Evolutionary conservation across 2,888 invertebrate species (phyloP), one percentile per base, ranked within the genome.

Genomic region (Nomada fucata): DNA sequence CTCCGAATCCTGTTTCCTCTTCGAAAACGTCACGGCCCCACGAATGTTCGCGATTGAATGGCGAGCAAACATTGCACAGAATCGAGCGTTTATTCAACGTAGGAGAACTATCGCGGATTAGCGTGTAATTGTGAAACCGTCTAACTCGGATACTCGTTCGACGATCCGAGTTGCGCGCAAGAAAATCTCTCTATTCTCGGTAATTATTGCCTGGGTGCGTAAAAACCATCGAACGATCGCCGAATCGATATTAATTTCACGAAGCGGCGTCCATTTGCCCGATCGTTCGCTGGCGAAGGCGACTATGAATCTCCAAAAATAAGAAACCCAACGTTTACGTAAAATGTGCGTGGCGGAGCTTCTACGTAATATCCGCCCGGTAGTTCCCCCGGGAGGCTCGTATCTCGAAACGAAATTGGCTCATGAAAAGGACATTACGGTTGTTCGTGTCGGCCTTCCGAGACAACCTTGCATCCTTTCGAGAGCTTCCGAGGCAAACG

Each of bases 391-490:
- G 15, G 20, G 15, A 23, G 15, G 23, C 2, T 47, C 47, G 47
- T 63, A 47, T 9, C n/a, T 20, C 52, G n/a, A 29, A 10, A 64
- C 52, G 52, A 65, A 52, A 65, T 42, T 55, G 23, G 13, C 55
- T 55, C 42, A 11, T 55, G 42, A 55, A 68, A 55, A 23, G 20
- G 42, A 42, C 55, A 23, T 68, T 42, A 55, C 4, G 42, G 18
- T 55, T 15, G 60, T 10, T 18, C 18, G 23, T 15, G 53, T 5
- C 15, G 15, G 23, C 15, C 20, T 18, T 23, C 15, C 15, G 44
- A 29, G 59, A 13, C 10, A n/a, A 29, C 11, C 36, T 67, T 15
- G 13, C 2, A 55, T 55, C 13, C 47, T 50, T 74, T 29, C 11
- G 13, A 1, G 20, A 47, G 20, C 2, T 5, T 10, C 29, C 44